These are phyloP conservation scores for Myrmophylax atrothorax DNA, from an alignment of 2,113 vertebrate genomes.

Conservation along the genomic window DNA sequence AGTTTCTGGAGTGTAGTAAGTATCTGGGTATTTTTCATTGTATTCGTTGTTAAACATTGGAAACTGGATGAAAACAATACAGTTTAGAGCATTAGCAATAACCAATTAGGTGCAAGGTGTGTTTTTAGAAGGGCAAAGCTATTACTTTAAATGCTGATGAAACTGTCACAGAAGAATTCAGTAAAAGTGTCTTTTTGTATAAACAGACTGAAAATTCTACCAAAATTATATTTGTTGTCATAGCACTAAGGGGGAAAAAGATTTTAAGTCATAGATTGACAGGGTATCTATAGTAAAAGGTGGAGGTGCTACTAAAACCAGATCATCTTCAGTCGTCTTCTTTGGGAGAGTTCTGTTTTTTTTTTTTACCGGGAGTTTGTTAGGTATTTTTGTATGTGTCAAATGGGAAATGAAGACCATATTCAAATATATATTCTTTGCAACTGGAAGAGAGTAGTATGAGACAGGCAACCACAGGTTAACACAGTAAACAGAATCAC, in stretches of 20 bases:
- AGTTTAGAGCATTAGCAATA: background rate
- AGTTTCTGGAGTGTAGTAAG: constrained; percentile 96
- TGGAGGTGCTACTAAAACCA: background rate
- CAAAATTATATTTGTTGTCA: background rate
- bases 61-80: background rate
- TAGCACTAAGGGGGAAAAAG: background rate
- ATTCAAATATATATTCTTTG: background rate
- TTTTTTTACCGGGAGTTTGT: background rate
- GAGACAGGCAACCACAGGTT: background rate
- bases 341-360: background rate
- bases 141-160: background rate
- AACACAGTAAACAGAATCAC: background rate
- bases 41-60: background rate
- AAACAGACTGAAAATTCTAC: background rate
- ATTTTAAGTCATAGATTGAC: background rate
- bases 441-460: background rate
- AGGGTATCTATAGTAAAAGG: background rate
- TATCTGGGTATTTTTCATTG: constrained; percentile 33
- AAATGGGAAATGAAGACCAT: background rate
- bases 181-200: background rate
- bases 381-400: background rate
- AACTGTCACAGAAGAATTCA: background rate
- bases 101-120: background rate
- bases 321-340: background rate
- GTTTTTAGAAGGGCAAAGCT: background rate